Conservation (phyloP, 2,888 invertebrate genomes). For the Hartigia nigra region DNA sequence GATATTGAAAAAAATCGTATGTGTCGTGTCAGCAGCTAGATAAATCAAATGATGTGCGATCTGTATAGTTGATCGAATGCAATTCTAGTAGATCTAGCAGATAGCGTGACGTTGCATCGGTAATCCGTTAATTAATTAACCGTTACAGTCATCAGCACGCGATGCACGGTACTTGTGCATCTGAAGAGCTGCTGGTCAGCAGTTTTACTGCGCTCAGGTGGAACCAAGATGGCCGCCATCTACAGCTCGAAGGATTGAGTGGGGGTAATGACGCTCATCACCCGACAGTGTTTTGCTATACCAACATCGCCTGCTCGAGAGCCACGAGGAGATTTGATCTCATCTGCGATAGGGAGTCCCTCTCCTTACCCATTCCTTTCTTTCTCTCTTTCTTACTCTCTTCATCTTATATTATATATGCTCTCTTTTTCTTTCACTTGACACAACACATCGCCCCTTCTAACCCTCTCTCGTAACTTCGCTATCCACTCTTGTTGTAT, state of each 20-base stretch:
- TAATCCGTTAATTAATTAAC: constrained; percentile 61
- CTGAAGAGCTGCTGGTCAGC: constrained; percentile 27
- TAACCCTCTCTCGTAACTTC: background rate
- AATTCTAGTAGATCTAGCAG: background rate
- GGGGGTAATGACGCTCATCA: constrained; percentile 66
- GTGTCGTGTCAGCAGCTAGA: background rate
- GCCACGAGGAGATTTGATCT: constrained; percentile 53
- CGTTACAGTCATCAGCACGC: constrained; percentile 60
- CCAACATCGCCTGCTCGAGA: constrained; percentile 54
- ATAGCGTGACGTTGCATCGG: constrained; percentile 37
- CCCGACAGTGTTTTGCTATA: constrained; percentile 65
- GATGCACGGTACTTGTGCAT: constrained; percentile 40
- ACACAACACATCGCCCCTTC: background rate
- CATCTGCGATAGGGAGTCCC: constrained; percentile 55
- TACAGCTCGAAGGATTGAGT: constrained; percentile 50
- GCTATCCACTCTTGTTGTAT: background rate
- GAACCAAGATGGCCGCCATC: constrained; percentile 63
- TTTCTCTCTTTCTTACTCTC: constrained; percentile 27
- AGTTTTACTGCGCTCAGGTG: constrained; percentile 43
- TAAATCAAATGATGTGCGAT: background rate
- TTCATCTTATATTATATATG: background rate
- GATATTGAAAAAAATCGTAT: background rate
- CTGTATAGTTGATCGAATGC: background rate
- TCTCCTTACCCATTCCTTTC: constrained; percentile 43
- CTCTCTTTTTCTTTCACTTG: background rate